Conservation (phyloP, 2,113 vertebrate genomes). For the Seriola aureovittata region DNA sequence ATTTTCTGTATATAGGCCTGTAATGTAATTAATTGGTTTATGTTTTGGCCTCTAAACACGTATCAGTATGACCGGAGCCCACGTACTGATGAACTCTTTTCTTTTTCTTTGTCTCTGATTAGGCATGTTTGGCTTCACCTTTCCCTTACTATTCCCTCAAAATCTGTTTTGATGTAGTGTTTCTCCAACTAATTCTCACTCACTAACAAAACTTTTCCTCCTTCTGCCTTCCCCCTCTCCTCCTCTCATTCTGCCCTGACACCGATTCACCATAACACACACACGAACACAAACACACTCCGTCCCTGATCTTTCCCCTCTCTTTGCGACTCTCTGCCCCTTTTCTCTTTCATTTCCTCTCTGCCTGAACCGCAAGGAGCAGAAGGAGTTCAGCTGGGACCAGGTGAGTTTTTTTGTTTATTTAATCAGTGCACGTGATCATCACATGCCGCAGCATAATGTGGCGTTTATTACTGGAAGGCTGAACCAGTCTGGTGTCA, state of each 20-base stretch:
- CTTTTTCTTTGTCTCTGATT: constrained; percentile 82
- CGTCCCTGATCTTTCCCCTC: constrained; percentile 70
- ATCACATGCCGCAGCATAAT: neutral
- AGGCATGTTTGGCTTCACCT: constrained; percentile 82
- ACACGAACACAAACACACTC: constrained; percentile 33
- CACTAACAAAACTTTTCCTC: constrained; percentile 85
- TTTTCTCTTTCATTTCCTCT: constrained; percentile 52
- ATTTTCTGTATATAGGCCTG: neutral
- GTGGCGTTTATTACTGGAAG: neutral
- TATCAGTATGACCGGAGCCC: neutral
- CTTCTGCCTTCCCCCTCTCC: constrained; percentile 71
- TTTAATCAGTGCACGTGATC: neutral
- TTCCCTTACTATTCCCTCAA: constrained; percentile 78
- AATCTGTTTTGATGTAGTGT: constrained; percentile 80
- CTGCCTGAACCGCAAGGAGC: constrained; percentile 84
- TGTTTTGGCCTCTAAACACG: constrained; percentile 4
- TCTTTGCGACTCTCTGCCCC: constrained; percentile 71
- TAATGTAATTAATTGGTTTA: neutral
- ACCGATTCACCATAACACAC: constrained; percentile 57
- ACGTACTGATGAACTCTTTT: constrained; percentile 54
- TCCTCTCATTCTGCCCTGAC: constrained; percentile 47
- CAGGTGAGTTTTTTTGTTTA: constrained; percentile 84
- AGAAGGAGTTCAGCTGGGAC: constrained; percentile 95
- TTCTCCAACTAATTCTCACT: constrained; percentile 85
- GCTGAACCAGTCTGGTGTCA: neutral